These are phyloP conservation scores for Seira musarum DNA, from an alignment of 2,888 invertebrate species.

Conservation along the genomic window DNA sequence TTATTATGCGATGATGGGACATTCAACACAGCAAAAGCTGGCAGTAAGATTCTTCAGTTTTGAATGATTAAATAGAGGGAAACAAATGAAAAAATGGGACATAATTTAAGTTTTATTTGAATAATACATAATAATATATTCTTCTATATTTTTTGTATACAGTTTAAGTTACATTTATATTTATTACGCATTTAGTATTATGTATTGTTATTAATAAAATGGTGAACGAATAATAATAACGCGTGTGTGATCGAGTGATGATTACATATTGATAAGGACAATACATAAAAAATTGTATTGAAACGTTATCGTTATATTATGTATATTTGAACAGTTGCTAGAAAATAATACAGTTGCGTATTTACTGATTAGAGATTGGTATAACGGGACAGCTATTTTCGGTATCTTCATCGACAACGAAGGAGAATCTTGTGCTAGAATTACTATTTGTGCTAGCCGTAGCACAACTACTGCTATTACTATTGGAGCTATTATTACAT, in stretches of 20 bases:
- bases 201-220: too few relatives aligned
- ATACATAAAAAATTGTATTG: not conserved
- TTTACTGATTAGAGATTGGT: constrained; percentile 53
- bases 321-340: not conserved
- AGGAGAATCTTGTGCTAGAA: constrained; percentile 45
- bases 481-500: constrained; percentile 40
- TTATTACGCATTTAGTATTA: not conserved
- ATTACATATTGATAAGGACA: too few relatives aligned
- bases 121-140: not conserved
- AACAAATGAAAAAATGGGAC: too few relatives aligned
- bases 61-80: too few relatives aligned
- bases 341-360: not conserved
- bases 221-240: not conserved
- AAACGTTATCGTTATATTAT: not conserved
- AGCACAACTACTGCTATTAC: constrained; percentile 27
- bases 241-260: not conserved
- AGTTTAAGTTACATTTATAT: not conserved
- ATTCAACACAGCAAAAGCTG: too few relatives aligned
- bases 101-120: not conserved
- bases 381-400: constrained; percentile 61
- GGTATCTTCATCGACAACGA: constrained; percentile 56
- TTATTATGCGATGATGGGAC: too few relatives aligned
- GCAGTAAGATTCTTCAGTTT: too few relatives aligned
- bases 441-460: constrained; percentile 32
- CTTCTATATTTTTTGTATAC: constrained; percentile 7